phyloP scores from a whole-genome alignment of 2,113 vertebrate species.

The Speoplatyrhinus poulsoni region DNA sequence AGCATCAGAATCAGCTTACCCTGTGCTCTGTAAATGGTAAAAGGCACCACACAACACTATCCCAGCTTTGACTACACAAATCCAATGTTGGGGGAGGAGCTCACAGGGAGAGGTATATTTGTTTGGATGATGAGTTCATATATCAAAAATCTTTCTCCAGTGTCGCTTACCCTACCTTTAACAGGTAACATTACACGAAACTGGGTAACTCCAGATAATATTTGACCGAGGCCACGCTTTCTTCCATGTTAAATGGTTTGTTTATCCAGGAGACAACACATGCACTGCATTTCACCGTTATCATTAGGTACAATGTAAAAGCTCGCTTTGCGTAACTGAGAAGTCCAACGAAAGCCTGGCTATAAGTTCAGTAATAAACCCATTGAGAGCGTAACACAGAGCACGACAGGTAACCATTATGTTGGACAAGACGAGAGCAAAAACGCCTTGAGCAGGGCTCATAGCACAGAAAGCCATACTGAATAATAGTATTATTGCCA shows the following conservation, averaged over 20 bases:
- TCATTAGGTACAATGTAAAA: slow-evolving; percentile 51
- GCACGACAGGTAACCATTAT: slow-evolving; percentile 21
- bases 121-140: too few relatives aligned
- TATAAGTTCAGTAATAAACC: slow-evolving; percentile 56
- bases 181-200: slow-evolving; percentile 44
- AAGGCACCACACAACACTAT: too few relatives aligned
- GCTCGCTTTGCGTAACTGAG: slow-evolving; percentile 52
- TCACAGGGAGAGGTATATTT: too few relatives aligned
- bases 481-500: slow-evolving; percentile 55
- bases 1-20: too few relatives aligned
- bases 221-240: slow-evolving; percentile 41
- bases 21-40: too few relatives aligned
- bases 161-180: not conserved
- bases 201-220: slow-evolving; percentile 34
- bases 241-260: slow-evolving; percentile 41
- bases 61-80: too few relatives aligned
- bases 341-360: slow-evolving; percentile 53
- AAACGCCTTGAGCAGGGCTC: slow-evolving; percentile 28
- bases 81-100: too few relatives aligned
- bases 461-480: slow-evolving; percentile 42
- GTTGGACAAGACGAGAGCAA: slow-evolving; percentile 20
- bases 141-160: too few relatives aligned
- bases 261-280: slow-evolving; percentile 60
- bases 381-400: slow-evolving; percentile 33
- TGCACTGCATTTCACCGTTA: slow-evolving; percentile 58